phyloP scores from a whole-genome alignment of 2,888 invertebrate genomes.

The Eulithis testata region DNA sequence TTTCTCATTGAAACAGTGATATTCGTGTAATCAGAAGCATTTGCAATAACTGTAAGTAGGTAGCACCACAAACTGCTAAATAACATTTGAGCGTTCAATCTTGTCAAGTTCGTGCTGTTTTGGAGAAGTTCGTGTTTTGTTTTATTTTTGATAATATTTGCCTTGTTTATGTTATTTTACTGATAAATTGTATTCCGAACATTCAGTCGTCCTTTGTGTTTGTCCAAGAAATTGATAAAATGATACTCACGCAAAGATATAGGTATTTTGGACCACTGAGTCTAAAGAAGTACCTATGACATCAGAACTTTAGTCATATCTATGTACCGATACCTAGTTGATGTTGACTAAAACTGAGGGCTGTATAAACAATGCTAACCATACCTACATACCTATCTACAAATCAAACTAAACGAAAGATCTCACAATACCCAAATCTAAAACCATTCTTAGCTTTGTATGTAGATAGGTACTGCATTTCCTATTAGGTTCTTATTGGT shows the following conservation, averaged over 20 bases:
- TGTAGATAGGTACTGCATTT: no score
- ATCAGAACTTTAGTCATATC: constrained; percentile 66
- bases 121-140: constrained; percentile 23
- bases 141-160: constrained; percentile 23
- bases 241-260: background rate
- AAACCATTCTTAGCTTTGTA: background rate
- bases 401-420: no score
- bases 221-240: background rate
- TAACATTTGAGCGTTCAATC: constrained; percentile 9
- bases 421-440: background rate
- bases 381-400: background rate
- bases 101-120: constrained; percentile 2
- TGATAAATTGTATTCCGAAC: constrained; percentile 22
- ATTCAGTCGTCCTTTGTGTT: background rate
- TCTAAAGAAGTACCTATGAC: constrained; percentile 54
- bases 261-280: constrained; percentile 14
- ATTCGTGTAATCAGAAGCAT: constrained; percentile 11
- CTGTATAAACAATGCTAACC: constrained; percentile 3
- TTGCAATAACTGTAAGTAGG: constrained; percentile 31
- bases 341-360: constrained; percentile 31
- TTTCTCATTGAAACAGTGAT: constrained; percentile 18
- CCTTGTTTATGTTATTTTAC: constrained; percentile 16
- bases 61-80: constrained; percentile 11
- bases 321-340: constrained; percentile 39
- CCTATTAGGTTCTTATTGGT: no score